Base-by-base conservation (phyloP, 1,140 invertebrate genomes). In the Galleria mellonella region DNA sequence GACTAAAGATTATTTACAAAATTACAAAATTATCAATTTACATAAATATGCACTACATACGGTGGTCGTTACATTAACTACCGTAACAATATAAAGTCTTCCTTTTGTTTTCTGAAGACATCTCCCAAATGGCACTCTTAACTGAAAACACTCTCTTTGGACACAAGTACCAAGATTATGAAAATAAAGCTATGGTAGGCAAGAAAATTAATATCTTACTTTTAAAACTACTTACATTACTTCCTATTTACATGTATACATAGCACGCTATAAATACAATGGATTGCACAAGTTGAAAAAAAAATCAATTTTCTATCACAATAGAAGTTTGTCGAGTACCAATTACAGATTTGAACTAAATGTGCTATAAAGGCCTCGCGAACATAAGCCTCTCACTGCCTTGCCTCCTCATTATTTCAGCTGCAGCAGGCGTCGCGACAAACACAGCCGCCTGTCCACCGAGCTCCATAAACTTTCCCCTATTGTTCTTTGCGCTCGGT, bases 351-450 rank as follows among this genome's bases (percentile, higher is more conserved):
- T 23, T 23, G 17, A 23, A 23, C 17, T 23, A 23, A 23, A 23
- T 23, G 7, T 53, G 66, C 57, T 76, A 75, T 72, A 82, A 72
- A 9, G 79, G 82, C 44, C 79, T 74, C 0, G 82, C 71, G 33
- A 85, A 74, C 67, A 83, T 57, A 0, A 86, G 43, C 43, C 76
- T 62, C 15, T 87, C 83, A 40, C 73, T 86, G 1, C 76, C 81
- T 41, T 86, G 84, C 35, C 82, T 55, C 33, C 81, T 69, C 69
- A 86, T 78, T 1, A 83, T 71, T 37, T 85, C 85, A 0, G 79
- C 82, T 0, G 82, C 70, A 0, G 73, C 83, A 0, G 83, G 82
- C 8, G 72, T 77, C 0, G 84, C 75, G 0, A 86, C 77, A 37
- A 86, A 86, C 12, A 87, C 79, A 0, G 81, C 67, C 0, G 78